Percentiles rank a stretch among this genome's conserved stretches.
Conservation (phyloP, 2,797 vertebrate species). For the Strix occidentalis region DNA sequence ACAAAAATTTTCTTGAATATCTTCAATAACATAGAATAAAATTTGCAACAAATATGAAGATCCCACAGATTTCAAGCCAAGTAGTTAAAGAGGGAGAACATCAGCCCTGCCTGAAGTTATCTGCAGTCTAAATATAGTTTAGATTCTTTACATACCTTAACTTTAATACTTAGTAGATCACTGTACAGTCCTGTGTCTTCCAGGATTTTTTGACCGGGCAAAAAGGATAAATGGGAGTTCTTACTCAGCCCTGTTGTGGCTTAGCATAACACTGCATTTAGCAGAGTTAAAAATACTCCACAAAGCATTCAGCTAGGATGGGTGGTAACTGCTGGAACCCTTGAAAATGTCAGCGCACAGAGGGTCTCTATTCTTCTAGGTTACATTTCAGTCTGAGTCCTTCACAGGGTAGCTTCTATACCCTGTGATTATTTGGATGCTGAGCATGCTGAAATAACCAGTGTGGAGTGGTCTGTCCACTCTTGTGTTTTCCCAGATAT, state of each 20-base stretch:
- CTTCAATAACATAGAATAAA: background rate
- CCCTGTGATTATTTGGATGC: background rate
- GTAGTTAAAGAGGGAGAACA: background rate
- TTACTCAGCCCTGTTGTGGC: background rate
- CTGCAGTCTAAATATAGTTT: background rate
- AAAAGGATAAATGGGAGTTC: background rate
- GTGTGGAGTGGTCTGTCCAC: background rate
- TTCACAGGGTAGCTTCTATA: background rate
- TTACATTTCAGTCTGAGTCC: background rate
- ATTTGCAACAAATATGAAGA: background rate
- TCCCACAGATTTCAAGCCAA: background rate
- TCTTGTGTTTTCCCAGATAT: background rate
- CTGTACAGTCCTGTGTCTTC: background rate
- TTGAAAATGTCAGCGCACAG: background rate
- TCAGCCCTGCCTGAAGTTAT: background rate
- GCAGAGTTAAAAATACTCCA: background rate
- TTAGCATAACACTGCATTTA: background rate
- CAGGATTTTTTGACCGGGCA: background rate
- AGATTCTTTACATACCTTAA: background rate
- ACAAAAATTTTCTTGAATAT: background rate
- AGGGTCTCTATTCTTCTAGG: background rate
- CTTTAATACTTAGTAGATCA: background rate
- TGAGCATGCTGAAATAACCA: background rate
- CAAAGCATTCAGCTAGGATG: background rate
- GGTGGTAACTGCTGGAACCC: background rate